Conservation (phyloP, 1,140 invertebrate species). For the Hetaerina americana region DNA sequence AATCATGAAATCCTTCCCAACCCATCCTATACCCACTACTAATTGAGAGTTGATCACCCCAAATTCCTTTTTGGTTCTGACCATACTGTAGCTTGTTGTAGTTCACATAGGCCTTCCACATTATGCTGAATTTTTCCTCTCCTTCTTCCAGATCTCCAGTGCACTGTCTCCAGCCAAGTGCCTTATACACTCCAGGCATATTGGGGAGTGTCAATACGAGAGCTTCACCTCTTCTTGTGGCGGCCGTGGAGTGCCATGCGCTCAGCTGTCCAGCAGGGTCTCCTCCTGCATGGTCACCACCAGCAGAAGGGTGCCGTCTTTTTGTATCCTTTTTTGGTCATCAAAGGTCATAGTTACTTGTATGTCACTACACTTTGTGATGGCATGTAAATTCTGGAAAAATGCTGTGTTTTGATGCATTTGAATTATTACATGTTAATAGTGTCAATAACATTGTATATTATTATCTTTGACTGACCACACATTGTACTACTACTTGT, state of each 20-base stretch:
- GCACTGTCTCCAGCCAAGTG: constrained; percentile 56
- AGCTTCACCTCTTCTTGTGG: constrained; percentile 58
- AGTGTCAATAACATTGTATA: too few relatives aligned
- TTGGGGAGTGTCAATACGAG: constrained; percentile 61
- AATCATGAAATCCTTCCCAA: too few relatives aligned
- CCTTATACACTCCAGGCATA: constrained; percentile 54
- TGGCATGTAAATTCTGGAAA: neutral
- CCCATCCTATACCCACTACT: too few relatives aligned
- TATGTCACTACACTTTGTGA: neutral
- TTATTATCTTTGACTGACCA: too few relatives aligned
- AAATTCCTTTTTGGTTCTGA: too few relatives aligned
- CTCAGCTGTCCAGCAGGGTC: constrained; percentile 39
- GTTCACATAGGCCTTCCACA: too few relatives aligned
- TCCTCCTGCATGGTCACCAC: constrained; percentile 40
- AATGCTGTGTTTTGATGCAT: neutral
- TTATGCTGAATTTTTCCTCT: too few relatives aligned
- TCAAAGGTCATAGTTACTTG: neutral
- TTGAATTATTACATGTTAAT: neutral
- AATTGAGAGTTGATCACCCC: too few relatives aligned
- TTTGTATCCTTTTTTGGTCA: constrained; percentile 22
- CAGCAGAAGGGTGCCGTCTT: constrained; percentile 27
- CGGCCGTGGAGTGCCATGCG: constrained; percentile 49
- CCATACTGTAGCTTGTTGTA: too few relatives aligned
- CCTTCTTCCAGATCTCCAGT: constrained; percentile 48
- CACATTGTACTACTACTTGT: too few relatives aligned